These are phyloP conservation scores for Oreotrochilus melanogaster DNA, from an alignment of 2,113 vertebrate genomes.

Conservation along the genomic window DNA sequence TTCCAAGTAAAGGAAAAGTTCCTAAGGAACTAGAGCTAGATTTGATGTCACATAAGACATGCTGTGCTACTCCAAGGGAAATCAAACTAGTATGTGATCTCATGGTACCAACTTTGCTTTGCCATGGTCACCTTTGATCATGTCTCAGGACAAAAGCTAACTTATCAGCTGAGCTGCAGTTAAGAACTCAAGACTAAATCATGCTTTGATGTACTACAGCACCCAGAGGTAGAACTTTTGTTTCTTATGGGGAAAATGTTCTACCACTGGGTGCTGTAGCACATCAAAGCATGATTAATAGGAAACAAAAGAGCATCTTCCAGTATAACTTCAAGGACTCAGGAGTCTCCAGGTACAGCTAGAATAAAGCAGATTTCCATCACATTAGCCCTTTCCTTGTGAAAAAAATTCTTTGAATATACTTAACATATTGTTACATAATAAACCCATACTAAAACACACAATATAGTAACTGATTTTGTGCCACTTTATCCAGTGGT, in stretches of 20 bases:
- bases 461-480: not conserved
- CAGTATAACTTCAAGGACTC: not conserved
- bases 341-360: not conserved
- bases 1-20: not conserved
- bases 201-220: not conserved
- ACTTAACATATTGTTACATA: not conserved
- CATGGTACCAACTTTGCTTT: not conserved
- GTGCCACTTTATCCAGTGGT: not conserved
- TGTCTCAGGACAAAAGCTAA: not conserved
- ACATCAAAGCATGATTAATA: not conserved
- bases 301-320: not conserved
- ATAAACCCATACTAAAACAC: not conserved
- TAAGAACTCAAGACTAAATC: not conserved
- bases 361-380: not conserved
- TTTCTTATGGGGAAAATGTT: too few relatives aligned
- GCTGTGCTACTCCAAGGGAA: not conserved
- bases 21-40: not conserved
- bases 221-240: not conserved
- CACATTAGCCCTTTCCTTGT: rapidly evolving
- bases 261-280: too few relatives aligned
- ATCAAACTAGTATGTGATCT: not conserved
- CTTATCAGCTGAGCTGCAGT: not conserved
- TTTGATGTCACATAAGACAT: not conserved
- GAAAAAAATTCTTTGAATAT: not conserved
- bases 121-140: not conserved